Conservation (phyloP, 2,797 vertebrate genomes). For the Distichodus sexfasciatus region DNA sequence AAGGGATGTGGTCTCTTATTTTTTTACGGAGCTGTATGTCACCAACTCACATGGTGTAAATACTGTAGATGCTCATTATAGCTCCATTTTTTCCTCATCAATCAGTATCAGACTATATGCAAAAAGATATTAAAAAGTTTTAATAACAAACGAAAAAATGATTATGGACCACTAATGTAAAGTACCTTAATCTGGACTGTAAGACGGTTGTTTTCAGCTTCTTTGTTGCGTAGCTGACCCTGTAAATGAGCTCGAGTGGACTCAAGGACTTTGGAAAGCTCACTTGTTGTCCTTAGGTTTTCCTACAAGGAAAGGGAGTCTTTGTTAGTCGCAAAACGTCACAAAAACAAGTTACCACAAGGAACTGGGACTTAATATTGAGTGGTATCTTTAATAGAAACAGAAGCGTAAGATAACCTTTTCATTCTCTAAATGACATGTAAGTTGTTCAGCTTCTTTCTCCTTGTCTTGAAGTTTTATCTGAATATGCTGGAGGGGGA, state of each 20-base stretch:
- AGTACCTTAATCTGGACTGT: slow-evolving; percentile 81
- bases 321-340: too few relatives aligned
- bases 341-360: not conserved
- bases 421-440: slow-evolving; percentile 75
- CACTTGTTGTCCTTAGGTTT: slow-evolving; percentile 74
- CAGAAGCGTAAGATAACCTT: slow-evolving; percentile 73
- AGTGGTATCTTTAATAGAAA: not conserved
- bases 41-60: too few relatives aligned
- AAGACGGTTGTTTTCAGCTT: slow-evolving; percentile 86
- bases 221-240: slow-evolving; percentile 82
- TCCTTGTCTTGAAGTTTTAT: slow-evolving; percentile 83
- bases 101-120: too few relatives aligned
- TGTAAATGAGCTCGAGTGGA: slow-evolving; percentile 82
- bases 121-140: not conserved
- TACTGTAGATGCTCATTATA: too few relatives aligned
- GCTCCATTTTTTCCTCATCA: too few relatives aligned
- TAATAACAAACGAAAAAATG: too few relatives aligned
- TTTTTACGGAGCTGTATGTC: too few relatives aligned
- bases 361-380: not conserved
- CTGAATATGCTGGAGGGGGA: slow-evolving; percentile 74
- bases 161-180: not conserved
- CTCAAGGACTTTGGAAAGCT: slow-evolving; percentile 83
- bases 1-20: too few relatives aligned
- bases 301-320: too few relatives aligned
- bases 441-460: slow-evolving; percentile 75